Percentiles rank a stretch among this genome's conserved stretches.
phyloP scores from a whole-genome alignment of 2,113 vertebrate species.

The Salminus brasiliensis region DNA sequence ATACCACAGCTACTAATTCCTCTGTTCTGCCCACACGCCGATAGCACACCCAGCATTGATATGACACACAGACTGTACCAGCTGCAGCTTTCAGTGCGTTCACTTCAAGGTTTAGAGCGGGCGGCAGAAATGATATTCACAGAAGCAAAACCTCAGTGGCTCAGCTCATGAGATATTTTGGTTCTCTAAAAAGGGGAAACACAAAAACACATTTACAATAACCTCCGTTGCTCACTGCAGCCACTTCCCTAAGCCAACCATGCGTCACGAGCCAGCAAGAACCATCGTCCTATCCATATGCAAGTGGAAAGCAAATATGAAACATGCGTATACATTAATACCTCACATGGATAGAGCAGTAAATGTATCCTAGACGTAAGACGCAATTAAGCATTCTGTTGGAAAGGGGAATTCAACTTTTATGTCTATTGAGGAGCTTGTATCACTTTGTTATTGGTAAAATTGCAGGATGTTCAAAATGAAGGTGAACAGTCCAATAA shows the following conservation, averaged over 20 bases:
- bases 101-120: not conserved
- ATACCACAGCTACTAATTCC: not conserved
- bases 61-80: not conserved
- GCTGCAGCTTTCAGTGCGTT: not conserved
- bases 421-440: no score
- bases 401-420: no score
- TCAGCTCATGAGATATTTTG: not conserved
- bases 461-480: no score
- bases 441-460: no score
- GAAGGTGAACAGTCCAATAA: no score
- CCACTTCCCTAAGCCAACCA: not conserved
- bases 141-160: constrained; percentile 11
- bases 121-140: not conserved
- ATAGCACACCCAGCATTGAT: not conserved
- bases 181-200: not conserved
- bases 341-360: no score
- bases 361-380: no score
- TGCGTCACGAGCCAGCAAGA: no score
- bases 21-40: not conserved
- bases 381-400: no score
- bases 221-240: not conserved
- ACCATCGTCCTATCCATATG: not conserved
- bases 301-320: no score
- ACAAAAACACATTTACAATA: not conserved
- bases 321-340: not conserved